These are phyloP conservation scores for Pygocentrus nattereri DNA, from an alignment of 2,797 vertebrate species.

Conservation along the genomic window DNA sequence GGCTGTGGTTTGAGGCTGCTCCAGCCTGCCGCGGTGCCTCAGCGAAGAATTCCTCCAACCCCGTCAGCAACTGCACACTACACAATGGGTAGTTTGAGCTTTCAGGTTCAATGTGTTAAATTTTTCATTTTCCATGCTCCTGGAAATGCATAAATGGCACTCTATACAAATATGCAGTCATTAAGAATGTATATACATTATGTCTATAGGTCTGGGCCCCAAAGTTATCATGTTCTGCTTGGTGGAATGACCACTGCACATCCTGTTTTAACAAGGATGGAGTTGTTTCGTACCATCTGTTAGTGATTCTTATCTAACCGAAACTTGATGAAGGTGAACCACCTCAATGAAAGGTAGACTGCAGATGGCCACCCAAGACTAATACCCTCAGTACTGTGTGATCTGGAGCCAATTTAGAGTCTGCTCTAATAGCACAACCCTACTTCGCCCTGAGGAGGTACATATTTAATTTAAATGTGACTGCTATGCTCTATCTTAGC, in stretches of 20 bases:
- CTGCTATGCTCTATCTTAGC: constrained; percentile 26
- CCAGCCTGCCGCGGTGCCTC: constrained; percentile 43
- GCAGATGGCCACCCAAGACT: constrained; percentile 75
- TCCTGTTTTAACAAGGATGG: constrained; percentile 38
- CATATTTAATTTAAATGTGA: constrained; percentile 36
- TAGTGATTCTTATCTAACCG: constrained; percentile 74
- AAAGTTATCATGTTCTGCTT: background rate
- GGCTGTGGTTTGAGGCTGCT: constrained; percentile 68
- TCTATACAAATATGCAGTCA: background rate
- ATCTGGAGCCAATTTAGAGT: constrained; percentile 43
- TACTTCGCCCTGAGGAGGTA: constrained; percentile 44
- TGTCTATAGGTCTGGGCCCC: background rate
- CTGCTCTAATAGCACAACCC: constrained; percentile 26
- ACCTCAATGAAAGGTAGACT: constrained; percentile 74
- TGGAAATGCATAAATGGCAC: background rate
- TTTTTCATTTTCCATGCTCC: constrained; percentile 34
- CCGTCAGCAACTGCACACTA: constrained; percentile 49
- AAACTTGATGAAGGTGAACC: constrained; percentile 76
- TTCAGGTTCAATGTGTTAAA: constrained; percentile 43
- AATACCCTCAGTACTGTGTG: constrained; percentile 40
- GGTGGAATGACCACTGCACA: constrained; percentile 25
- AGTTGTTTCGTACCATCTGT: constrained; percentile 71
- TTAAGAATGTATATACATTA: background rate
- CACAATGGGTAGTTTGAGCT: constrained; percentile 51
- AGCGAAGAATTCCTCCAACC: constrained; percentile 45